Evolutionary conservation across 2,888 invertebrate genomes (phyloP).

Genomic region (Diploptera punctata): DNA sequence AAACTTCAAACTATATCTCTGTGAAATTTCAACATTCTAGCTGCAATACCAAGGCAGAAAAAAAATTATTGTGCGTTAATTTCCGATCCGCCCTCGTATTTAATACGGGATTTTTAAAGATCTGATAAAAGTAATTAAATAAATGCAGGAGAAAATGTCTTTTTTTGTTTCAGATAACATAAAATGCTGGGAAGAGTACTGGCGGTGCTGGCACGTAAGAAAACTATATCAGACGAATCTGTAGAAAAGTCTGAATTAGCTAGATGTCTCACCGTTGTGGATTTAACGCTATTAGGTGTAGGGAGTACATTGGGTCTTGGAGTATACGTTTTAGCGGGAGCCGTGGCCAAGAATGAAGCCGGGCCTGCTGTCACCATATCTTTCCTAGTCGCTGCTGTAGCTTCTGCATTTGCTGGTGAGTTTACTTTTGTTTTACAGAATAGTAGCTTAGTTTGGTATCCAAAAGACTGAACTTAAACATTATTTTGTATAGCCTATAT

Average conservation of each 20-base stretch:
- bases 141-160: too few species aligned
- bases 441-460: too few species aligned
- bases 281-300: constrained; percentile 86
- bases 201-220: constrained; percentile 37
- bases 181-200: constrained; percentile 6
- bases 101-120: too few species aligned
- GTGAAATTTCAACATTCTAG: too few species aligned
- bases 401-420: constrained; percentile 88
- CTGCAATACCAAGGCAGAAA: too few species aligned
- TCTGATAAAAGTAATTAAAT: too few species aligned
- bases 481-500: too few species aligned
- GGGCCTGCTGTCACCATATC: constrained; percentile 93
- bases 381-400: constrained; percentile 90
- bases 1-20: too few species aligned
- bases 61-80: too few species aligned
- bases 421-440: neutral
- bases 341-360: constrained; percentile 83
- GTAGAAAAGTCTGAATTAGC: constrained; percentile 55
- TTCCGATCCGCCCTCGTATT: too few species aligned
- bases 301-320: constrained; percentile 92
- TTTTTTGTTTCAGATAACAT: neutral
- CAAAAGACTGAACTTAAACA: too few species aligned
- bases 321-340: constrained; percentile 92
- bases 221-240: constrained; percentile 33
- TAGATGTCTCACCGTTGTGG: constrained; percentile 79